Evolutionary conservation across 2,797 vertebrate genomes (phyloP), one percentile per base, ranked within the genome.

Genomic region (Muscicapa comitata): DNA sequence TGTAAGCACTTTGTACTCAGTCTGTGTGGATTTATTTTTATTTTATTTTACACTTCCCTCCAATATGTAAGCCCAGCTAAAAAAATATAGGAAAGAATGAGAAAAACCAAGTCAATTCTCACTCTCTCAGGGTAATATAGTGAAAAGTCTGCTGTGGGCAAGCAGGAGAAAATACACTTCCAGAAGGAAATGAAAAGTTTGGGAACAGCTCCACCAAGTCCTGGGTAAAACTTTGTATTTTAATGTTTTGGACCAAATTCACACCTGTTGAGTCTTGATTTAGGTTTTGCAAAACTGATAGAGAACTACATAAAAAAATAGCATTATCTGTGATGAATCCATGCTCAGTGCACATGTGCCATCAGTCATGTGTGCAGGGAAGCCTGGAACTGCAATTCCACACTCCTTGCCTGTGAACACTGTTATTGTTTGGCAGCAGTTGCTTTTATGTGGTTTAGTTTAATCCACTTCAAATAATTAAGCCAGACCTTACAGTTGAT

Each of bases 381-480:
- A 79, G 63, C 38, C 73, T 75, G 74, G 66, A 79, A 5, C 4
- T 79, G 75, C 89, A 71, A 1, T 42, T 51, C 51, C 75, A 28
- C 68, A 7, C 66, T 93, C 38, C 54, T 66, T 35, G 62, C 71
- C 84, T 62, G 33, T 86, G 74, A 93, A 31, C 40, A 9, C 65
- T 50, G 0, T 25, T 57, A 18, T 23, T 89, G 78, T 89, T 87
- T 87, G 71, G 63, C 77, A 82, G 0, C 37, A 37, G 37, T 43
- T 89, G 47, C 81, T 91, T 93, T 95, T 23, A 74, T 92, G 77
- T 94, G 78, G 77, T 54, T 84, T 29, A 6, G n/a, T 87, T 86
- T 89, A 85, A 91, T 92, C 77, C 63, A 63, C 77, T 91, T 91
- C 86, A 76, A 66, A 82, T 93, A 92, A 89, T 89, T 59, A 89